Evolutionary conservation across 1,140 invertebrate genomes (phyloP).

Genomic region (Cherax destructor): DNA sequence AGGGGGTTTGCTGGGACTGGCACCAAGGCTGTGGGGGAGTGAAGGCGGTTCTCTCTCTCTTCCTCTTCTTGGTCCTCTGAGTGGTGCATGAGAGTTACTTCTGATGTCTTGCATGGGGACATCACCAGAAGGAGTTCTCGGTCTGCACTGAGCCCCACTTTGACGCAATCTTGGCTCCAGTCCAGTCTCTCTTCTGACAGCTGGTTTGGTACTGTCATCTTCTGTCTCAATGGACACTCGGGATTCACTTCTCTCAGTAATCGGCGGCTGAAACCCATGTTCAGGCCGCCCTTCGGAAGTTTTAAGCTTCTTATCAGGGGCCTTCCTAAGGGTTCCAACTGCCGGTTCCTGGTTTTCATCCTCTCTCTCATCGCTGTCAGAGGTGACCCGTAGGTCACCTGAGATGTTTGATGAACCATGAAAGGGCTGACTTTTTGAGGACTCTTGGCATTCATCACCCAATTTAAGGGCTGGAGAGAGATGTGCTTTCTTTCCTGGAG

Average conservation of each 20-base stretch:
- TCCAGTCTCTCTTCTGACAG: constrained; percentile 37
- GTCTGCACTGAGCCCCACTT: constrained; percentile 64
- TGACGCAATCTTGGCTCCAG: constrained; percentile 57
- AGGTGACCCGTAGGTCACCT: constrained; percentile 59
- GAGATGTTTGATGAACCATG: constrained; percentile 50
- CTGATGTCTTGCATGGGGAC: constrained; percentile 53
- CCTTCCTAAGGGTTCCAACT: constrained; percentile 73
- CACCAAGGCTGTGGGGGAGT: constrained; percentile 30
- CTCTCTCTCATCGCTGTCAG: constrained; percentile 65
- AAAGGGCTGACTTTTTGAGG: constrained; percentile 56
- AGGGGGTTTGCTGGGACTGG: constrained; percentile 19
- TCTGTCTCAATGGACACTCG: constrained; percentile 55
- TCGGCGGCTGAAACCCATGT: constrained; percentile 77
- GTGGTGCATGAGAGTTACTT: constrained; percentile 62
- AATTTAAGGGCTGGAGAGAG: not conserved
- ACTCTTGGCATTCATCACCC: constrained; percentile 32
- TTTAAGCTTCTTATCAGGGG: constrained; percentile 90
- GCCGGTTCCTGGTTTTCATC: constrained; percentile 67
- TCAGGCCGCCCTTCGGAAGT: constrained; percentile 88
- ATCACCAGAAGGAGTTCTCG: constrained; percentile 60
- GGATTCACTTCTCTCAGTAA: constrained; percentile 72
- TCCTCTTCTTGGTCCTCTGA: constrained; percentile 58
- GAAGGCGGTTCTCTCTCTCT: constrained; percentile 58
- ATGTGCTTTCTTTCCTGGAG: constrained; percentile 45
- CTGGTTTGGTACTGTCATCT: constrained; percentile 23